Evolutionary conservation across 2,888 invertebrate species (phyloP).

Genomic region (Agriotes lineatus): DNA sequence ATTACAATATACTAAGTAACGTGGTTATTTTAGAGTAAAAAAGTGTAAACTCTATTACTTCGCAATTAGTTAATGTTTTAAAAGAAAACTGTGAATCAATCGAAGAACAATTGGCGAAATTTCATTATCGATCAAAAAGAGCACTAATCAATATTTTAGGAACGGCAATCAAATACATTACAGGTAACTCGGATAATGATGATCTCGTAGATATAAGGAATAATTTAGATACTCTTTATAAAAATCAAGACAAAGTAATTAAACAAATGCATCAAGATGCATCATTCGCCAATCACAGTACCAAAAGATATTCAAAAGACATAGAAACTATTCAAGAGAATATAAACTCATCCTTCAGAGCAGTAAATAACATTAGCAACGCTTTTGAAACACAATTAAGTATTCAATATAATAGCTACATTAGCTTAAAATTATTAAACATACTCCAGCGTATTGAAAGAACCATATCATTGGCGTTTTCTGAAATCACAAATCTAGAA

Average conservation of each 20-base stretch:
- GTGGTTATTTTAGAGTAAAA: conserved; percentile 37
- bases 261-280: conserved; percentile 37
- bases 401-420: conserved; percentile 33
- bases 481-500: conserved; percentile 37
- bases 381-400: conserved; percentile 14
- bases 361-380: conserved; percentile 20
- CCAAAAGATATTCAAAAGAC: conserved; percentile 32
- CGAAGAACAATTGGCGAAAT: conserved; percentile 44
- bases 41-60: neutral
- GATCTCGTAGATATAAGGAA: conserved; percentile 35
- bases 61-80: neutral
- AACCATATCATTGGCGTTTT: conserved; percentile 38
- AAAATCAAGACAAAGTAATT: conserved; percentile 32
- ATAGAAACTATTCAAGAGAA: conserved; percentile 24
- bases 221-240: too few relatives aligned
- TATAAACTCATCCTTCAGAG: conserved; percentile 10
- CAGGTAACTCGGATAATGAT: conserved; percentile 41
- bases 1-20: conserved; percentile 36
- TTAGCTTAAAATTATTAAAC: conserved; percentile 25
- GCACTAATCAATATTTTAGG: conserved; percentile 37
- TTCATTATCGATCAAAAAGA: conserved; percentile 28
- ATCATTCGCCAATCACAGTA: conserved; percentile 44
- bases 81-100: conserved; percentile 44
- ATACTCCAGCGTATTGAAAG: conserved; percentile 34
- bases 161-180: conserved; percentile 37